Percentiles rank a stretch among this genome's conserved stretches.
Evolutionary conservation across 2,888 invertebrate genomes (phyloP).

Genomic region (Lissonota sp.): DNA sequence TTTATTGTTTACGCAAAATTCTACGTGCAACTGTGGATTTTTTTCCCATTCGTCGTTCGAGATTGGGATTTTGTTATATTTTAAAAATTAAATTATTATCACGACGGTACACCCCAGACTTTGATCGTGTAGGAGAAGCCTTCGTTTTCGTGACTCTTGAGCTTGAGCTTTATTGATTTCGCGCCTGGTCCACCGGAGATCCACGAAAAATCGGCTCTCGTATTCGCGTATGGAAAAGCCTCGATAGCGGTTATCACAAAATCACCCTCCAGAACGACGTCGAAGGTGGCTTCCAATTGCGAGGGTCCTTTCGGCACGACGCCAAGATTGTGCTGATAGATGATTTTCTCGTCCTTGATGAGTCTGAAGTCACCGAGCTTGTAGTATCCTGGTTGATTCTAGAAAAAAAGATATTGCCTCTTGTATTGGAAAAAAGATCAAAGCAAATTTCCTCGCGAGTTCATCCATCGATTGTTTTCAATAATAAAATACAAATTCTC

Average conservation of each 20-base stretch:
- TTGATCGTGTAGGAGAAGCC: slow-evolving; percentile 84
- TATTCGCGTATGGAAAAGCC: slow-evolving; percentile 79
- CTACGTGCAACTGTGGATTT: slow-evolving; percentile 29
- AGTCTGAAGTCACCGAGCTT: slow-evolving; percentile 69
- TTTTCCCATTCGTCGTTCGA: neutral
- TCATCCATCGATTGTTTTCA: too few relatives aligned
- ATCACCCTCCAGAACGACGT: slow-evolving; percentile 82
- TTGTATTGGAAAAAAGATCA: neutral
- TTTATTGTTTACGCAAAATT: slow-evolving; percentile 17
- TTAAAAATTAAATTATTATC: neutral
- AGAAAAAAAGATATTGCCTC: slow-evolving; percentile 11
- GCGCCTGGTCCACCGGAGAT: slow-evolving; percentile 83
- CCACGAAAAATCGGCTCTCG: slow-evolving; percentile 77
- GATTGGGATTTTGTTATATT: slow-evolving; percentile 3
- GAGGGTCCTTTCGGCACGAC: slow-evolving; percentile 66
- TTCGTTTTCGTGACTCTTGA: slow-evolving; percentile 82
- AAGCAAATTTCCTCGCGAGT: too few relatives aligned
- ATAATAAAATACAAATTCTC: too few relatives aligned
- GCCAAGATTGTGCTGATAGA: slow-evolving; percentile 73
- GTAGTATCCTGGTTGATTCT: slow-evolving; percentile 52
- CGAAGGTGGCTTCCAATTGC: slow-evolving; percentile 70
- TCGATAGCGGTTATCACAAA: slow-evolving; percentile 83
- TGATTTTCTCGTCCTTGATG: slow-evolving; percentile 56
- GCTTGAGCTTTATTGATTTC: slow-evolving; percentile 82
- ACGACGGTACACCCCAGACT: slow-evolving; percentile 79